A percentile compares a stretch with the other conserved stretches of the same genome.
phyloP scores from a whole-genome alignment of 2,888 invertebrate species.

The Megamerina dolium region DNA sequence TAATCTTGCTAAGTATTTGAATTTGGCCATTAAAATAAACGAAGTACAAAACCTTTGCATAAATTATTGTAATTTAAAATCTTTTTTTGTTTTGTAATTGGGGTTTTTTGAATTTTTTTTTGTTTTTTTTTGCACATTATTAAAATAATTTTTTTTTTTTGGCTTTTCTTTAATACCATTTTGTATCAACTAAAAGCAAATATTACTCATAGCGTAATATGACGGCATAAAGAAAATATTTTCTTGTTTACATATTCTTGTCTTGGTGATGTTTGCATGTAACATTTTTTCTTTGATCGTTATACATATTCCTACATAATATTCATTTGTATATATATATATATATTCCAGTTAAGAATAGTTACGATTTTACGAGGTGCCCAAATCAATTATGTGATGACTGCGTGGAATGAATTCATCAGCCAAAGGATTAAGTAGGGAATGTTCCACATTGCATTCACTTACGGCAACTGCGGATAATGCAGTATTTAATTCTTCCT shows the following conservation, averaged over 20 bases:
- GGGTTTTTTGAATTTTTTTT: slow-evolving; percentile 16
- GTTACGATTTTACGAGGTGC: slow-evolving; percentile 36
- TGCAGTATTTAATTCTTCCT: slow-evolving; percentile 45
- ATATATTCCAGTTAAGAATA: slow-evolving; percentile 6
- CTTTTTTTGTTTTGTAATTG: slow-evolving; percentile 17
- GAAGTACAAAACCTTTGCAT: slow-evolving; percentile 12
- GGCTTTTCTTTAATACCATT: too few relatives aligned
- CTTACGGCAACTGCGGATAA: slow-evolving; percentile 43
- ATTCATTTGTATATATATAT: slow-evolving; percentile 10
- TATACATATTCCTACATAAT: too few relatives aligned
- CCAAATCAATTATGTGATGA: slow-evolving; percentile 39
- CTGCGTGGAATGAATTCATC: slow-evolving; percentile 72
- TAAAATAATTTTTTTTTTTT: too few relatives aligned
- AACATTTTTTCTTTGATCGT: slow-evolving; percentile 12
- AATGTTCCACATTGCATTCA: slow-evolving; percentile 53
- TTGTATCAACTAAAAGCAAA: too few relatives aligned
- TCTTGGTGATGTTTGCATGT: slow-evolving; percentile 14
- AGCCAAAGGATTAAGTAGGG: slow-evolving; percentile 76
- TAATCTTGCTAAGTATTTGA: too few relatives aligned
- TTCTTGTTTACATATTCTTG: slow-evolving; percentile 6
- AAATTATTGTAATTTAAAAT: slow-evolving; percentile 19
- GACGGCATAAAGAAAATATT: too few relatives aligned
- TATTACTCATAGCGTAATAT: too few relatives aligned
- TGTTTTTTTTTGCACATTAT: slow-evolving; percentile 9
- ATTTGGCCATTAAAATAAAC: too few relatives aligned